Evolutionary conservation across 1,140 invertebrate genomes (phyloP).

Genomic region (Drosophila navojoa): DNA sequence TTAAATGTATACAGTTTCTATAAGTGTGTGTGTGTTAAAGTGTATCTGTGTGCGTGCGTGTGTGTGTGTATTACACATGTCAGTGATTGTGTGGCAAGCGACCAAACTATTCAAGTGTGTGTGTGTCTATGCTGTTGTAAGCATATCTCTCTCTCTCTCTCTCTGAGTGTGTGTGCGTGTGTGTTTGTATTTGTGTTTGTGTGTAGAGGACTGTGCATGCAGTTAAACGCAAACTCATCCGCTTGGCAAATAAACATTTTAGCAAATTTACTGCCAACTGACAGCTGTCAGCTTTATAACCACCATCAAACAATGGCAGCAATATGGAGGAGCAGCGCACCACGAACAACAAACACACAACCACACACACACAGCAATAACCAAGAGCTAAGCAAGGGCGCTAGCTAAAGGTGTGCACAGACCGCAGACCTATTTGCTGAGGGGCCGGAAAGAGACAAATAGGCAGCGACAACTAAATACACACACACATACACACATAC

Average conservation of each 20-base stretch:
- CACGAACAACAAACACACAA: conserved; percentile 24
- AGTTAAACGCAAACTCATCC: conserved; percentile 78
- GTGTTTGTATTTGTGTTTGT: conserved; percentile 8
- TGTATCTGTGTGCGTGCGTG: conserved; percentile 29
- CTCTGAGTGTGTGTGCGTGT: conserved; percentile 26
- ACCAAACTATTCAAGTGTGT: conserved; percentile 61
- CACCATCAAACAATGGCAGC: conserved; percentile 75
- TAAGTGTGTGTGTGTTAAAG: conserved; percentile 27
- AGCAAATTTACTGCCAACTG: conserved; percentile 82
- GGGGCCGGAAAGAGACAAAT: conserved; percentile 29
- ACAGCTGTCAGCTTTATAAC: conserved; percentile 83
- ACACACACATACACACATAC: conserved; percentile 32
- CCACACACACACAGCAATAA: conserved; percentile 14
- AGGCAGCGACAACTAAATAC: conserved; percentile 68
- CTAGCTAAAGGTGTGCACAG: conserved; percentile 61
- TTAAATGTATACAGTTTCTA: conserved; percentile 17
- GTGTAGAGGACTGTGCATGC: conserved; percentile 40
- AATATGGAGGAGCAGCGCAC: conserved; percentile 13
- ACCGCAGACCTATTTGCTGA: conserved; percentile 68
- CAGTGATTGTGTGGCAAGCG: conserved; percentile 55
- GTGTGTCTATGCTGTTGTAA: conserved; percentile 26
- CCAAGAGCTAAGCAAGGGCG: conserved; percentile 23
- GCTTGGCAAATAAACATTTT: conserved; percentile 82
- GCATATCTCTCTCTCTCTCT: not conserved
- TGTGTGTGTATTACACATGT: conserved; percentile 52